A percentile compares a stretch with the other conserved stretches of the same genome.
Evolutionary conservation across 1,140 invertebrate genomes (phyloP).

Genomic region (Temnothorax nylanderi): DNA sequence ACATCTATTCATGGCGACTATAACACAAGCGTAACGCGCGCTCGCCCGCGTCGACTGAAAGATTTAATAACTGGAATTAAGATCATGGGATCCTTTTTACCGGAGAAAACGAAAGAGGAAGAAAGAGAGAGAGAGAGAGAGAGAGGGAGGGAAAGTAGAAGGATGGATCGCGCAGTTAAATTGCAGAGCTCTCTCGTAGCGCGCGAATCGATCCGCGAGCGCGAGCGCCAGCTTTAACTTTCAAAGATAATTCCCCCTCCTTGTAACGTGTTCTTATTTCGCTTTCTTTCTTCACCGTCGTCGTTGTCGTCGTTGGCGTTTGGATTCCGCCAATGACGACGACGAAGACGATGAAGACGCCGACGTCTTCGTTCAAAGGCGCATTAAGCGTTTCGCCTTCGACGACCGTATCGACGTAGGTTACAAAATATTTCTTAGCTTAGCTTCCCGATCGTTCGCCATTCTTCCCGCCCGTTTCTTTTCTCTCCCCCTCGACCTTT

Average conservation of each 20-base stretch:
- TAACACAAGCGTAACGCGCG: slow-evolving; percentile 49
- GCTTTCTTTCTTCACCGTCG: slow-evolving; percentile 32
- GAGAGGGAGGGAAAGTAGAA: not conserved
- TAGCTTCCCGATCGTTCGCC: slow-evolving; percentile 25
- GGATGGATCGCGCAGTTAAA: slow-evolving; percentile 45
- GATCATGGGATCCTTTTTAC: slow-evolving; percentile 46
- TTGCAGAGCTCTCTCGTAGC: slow-evolving; percentile 36
- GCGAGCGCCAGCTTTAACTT: slow-evolving; percentile 53
- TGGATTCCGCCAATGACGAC: not conserved
- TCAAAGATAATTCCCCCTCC: slow-evolving; percentile 56
- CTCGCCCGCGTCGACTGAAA: slow-evolving; percentile 51
- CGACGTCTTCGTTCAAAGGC: slow-evolving; percentile 37
- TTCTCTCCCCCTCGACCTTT: not conserved
- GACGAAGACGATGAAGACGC: slow-evolving; percentile 21
- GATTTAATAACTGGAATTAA: slow-evolving; percentile 62
- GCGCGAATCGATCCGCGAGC: slow-evolving; percentile 48
- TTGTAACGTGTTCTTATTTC: slow-evolving; percentile 49
- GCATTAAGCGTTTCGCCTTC: slow-evolving; percentile 30
- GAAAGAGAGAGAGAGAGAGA: not conserved
- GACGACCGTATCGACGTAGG: slow-evolving; percentile 13
- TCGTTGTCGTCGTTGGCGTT: slow-evolving; percentile 4
- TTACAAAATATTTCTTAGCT: slow-evolving; percentile 33
- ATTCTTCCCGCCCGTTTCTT: not conserved
- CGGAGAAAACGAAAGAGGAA: not conserved
- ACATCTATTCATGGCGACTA: slow-evolving; percentile 61